phyloP scores from a whole-genome alignment of 2,113 vertebrate species.

The Ameiurus melas region DNA sequence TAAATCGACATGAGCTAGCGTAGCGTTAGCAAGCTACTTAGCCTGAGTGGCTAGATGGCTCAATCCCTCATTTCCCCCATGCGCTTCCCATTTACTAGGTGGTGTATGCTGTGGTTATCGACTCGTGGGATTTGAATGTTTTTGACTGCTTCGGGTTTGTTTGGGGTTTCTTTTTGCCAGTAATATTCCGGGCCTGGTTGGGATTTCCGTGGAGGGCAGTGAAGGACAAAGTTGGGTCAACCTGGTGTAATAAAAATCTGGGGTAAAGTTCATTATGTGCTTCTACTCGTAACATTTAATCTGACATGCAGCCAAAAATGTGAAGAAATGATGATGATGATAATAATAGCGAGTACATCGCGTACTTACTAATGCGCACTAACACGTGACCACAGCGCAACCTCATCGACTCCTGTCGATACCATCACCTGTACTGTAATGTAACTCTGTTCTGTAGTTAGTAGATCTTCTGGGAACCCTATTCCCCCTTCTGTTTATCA shows the following conservation, averaged over 20 bases:
- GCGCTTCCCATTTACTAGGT: not conserved
- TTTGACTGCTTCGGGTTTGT: not conserved
- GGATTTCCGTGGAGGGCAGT: slow-evolving; percentile 46
- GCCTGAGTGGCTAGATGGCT: not conserved
- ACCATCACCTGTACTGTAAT: not conserved
- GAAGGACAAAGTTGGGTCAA: slow-evolving; percentile 50
- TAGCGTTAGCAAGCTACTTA: slow-evolving; percentile 1
- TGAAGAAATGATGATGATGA: not conserved
- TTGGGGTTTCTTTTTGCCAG: too few relatives aligned
- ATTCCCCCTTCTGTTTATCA: not conserved
- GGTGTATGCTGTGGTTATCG: not conserved
- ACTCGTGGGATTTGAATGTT: not conserved
- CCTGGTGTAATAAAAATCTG: not conserved
- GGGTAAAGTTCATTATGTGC: not conserved
- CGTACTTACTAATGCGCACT: slow-evolving; percentile 10
- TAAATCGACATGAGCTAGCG: not conserved
- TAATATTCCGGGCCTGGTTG: not conserved
- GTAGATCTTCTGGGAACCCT: not conserved
- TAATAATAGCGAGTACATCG: not conserved
- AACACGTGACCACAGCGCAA: slow-evolving; percentile 33
- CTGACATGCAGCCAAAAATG: not conserved
- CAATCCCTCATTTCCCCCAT: too few relatives aligned
- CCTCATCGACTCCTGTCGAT: slow-evolving; percentile 23
- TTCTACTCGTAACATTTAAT: not conserved
- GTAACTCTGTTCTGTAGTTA: not conserved